Percentiles rank a stretch among this genome's conserved stretches.
These are phyloP conservation scores for Coremacera marginata DNA, from an alignment of 2,888 invertebrate genomes.

Conservation along the genomic window DNA sequence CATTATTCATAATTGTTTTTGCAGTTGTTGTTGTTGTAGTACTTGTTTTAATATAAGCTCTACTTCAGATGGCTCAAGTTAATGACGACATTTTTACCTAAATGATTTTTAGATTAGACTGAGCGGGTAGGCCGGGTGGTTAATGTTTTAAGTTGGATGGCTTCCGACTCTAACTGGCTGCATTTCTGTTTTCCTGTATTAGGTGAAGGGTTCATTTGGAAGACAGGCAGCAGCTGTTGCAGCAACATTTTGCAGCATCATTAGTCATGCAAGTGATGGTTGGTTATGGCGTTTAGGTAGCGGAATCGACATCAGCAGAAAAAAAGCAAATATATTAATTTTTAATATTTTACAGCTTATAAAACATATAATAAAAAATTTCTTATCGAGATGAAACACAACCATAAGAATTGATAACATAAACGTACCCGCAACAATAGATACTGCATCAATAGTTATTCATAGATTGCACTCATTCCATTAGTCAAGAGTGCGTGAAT, in stretches of 20 bases:
- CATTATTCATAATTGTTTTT: conserved; percentile 1
- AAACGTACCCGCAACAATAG: no score
- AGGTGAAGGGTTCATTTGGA: background rate
- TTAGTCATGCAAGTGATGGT: background rate
- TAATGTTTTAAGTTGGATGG: background rate
- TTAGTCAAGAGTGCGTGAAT: conserved; percentile 22
- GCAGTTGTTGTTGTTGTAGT: conserved; percentile 5
- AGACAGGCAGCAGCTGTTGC: conserved; percentile 24
- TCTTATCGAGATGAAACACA: no score
- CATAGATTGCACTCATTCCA: no score
- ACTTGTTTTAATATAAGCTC: background rate
- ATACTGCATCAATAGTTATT: no score
- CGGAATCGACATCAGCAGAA: background rate
- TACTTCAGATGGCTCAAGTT: background rate
- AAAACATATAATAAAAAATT: no score
- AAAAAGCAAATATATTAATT: background rate
- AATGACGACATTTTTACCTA: conserved; percentile 3
- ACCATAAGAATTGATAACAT: no score
- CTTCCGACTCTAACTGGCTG: background rate
- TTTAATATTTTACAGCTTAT: no score
- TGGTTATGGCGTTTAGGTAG: no score
- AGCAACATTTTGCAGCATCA: conserved; percentile 19
- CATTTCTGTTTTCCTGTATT: background rate
- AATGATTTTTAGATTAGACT: background rate
- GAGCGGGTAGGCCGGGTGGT: background rate